Percentiles rank a stretch among this genome's conserved stretches.
Evolutionary conservation across 2,797 vertebrate genomes (phyloP).

Genomic region (Xenops minutus): DNA sequence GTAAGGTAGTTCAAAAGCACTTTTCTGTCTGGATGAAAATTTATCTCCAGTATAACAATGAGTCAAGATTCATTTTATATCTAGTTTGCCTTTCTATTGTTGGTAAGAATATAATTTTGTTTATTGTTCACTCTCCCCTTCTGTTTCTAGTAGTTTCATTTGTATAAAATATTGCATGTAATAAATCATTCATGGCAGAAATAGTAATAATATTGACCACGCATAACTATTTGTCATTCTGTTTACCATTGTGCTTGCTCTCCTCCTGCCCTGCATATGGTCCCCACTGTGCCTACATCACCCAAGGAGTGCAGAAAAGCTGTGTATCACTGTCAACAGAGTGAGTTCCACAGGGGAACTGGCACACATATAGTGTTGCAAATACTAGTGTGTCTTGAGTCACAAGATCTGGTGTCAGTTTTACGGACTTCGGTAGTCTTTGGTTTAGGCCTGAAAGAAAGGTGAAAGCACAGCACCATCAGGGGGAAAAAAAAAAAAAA

Average conservation of each 20-base stretch:
- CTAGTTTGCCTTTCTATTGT: neutral
- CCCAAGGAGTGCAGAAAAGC: neutral
- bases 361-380: neutral
- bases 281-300: neutral
- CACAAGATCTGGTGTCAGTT: neutral
- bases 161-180: neutral
- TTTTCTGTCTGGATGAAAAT: neutral
- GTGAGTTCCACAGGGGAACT: neutral
- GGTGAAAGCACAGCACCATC: neutral
- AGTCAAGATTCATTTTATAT: neutral
- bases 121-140: neutral
- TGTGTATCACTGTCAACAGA: neutral
- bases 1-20: neutral
- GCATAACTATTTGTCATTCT: neutral
- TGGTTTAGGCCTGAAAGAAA: neutral
- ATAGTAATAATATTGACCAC: neutral
- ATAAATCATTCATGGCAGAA: slow-evolving; percentile 14
- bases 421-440: neutral
- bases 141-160: neutral
- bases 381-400: neutral
- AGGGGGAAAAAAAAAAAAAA: neutral
- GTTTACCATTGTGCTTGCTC: neutral
- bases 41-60: neutral
- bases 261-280: neutral
- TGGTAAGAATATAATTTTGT: neutral